Evolutionary conservation across 2,888 invertebrate species (phyloP), one percentile per base, ranked within the genome.

Genomic region (Pterostichus madidus): DNA sequence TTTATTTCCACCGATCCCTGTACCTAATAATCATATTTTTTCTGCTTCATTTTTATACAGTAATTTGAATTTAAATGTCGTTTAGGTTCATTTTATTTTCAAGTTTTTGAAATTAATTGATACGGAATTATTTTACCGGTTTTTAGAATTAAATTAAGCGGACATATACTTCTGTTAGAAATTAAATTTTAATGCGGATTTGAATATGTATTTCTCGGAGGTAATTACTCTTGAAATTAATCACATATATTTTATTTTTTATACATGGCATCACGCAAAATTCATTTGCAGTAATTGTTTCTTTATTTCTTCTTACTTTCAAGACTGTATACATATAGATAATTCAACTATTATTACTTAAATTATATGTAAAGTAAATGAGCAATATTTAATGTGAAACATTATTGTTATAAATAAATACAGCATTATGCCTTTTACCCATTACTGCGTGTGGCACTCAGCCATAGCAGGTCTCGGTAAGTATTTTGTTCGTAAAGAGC

Each of bases 71-170:
- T 71, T 44, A 44, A 71, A 64, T 61, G 56, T 56, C 32, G 64
- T 64, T 46, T 44, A 71, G 68, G 68, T 71, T 71, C 44, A 71
- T 71, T 71, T 44, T 24, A 71, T 71, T 71, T 71, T 17, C 39
- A 71, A 71, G 68, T 44, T 71, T 71, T 71, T 44, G 7, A 44
- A 71, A 71, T 71, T 44, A 71, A 71, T 71, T 71, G 68, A 71
- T 71, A 71, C 68, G 10, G 24, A 31, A 35, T 64, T 64, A 64
- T 64, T 59, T 64, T 64, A 15, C 64, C 4, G 56, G 64, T 64
- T 64, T 64, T 39, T 35, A 64, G 64, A 64, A 64, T 64, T 39
- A 64, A 64, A 64, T 64, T 64, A 64, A 64, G 64, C 64, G 35
- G 49, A 35, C n/a, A 35, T 64, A 35, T 35, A 64, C 64, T 64